A percentile compares a stretch with the other conserved stretches of the same genome.
Evolutionary conservation across 2,113 vertebrate genomes (phyloP).

Genomic region (Centropus unirufus): DNA sequence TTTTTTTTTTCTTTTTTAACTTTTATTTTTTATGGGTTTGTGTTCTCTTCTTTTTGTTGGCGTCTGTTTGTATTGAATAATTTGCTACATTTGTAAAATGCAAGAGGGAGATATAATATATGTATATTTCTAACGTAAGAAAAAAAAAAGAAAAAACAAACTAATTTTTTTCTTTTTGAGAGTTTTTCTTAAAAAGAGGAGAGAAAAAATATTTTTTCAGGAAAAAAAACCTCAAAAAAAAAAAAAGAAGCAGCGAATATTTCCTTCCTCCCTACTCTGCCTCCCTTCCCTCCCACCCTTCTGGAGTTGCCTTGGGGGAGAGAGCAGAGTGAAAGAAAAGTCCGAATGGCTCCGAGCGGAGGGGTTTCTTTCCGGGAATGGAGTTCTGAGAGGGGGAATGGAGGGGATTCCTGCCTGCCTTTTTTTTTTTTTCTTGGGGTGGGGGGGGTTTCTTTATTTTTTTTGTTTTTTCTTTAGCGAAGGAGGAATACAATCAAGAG

Average conservation of each 20-base stretch:
- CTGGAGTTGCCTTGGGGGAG: conserved; percentile 65
- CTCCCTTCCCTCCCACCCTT: conserved; percentile 31
- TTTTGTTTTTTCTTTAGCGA: conserved; percentile 70
- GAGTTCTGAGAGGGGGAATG: conserved; percentile 50
- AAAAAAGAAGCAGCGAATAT: conserved; percentile 73
- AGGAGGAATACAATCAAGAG: conserved; percentile 81
- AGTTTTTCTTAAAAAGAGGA: conserved; percentile 84
- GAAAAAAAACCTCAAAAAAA: conserved; percentile 83
- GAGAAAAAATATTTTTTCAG: conserved; percentile 83
- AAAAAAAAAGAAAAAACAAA: neutral
- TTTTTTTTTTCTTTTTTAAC: conserved; percentile 65
- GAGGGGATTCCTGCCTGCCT: conserved; percentile 56
- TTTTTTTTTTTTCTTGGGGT: neutral
- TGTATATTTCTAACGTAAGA: conserved; percentile 88
- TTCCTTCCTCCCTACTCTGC: conserved; percentile 63
- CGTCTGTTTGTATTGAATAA: conserved; percentile 83
- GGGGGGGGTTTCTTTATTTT: neutral
- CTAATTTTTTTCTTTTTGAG: conserved; percentile 83
- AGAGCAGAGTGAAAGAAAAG: conserved; percentile 46
- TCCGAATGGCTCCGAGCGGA: conserved; percentile 37
- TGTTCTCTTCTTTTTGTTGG: conserved; percentile 76
- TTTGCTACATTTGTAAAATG: conserved; percentile 90
- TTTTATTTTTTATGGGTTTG: conserved; percentile 83
- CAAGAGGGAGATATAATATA: conserved; percentile 88
- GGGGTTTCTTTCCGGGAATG: conserved; percentile 43